Conservation (phyloP, 53 echinoderm and acorn worm species). For the Holothuria scabra region DNA sequence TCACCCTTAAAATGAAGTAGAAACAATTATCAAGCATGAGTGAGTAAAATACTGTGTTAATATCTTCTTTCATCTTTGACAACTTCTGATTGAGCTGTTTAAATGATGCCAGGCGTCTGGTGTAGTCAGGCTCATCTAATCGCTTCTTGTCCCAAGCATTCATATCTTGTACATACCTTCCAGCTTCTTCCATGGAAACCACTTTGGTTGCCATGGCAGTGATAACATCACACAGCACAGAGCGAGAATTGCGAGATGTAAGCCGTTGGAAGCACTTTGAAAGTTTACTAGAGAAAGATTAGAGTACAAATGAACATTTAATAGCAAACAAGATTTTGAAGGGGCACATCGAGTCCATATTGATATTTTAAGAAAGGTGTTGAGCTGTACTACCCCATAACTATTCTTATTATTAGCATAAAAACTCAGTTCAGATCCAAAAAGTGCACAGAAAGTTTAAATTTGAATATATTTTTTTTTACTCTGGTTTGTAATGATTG, state of each 20-base stretch:
- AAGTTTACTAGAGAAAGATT: constrained; percentile 51
- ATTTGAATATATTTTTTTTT: too few relatives aligned
- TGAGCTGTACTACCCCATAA: too few relatives aligned
- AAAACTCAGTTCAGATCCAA: too few relatives aligned
- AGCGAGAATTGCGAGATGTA: constrained; percentile 68
- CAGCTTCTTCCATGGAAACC: constrained; percentile 53
- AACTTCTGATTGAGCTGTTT: constrained; percentile 68
- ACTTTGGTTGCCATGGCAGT: constrained; percentile 75
- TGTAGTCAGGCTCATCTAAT: constrained; percentile 83
- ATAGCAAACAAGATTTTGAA: too few relatives aligned
- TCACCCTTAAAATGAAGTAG: constrained; percentile 89
- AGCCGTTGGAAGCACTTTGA: constrained; percentile 82
- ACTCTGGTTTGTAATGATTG: too few relatives aligned
- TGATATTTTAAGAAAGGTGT: too few relatives aligned
- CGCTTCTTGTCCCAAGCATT: constrained; percentile 91
- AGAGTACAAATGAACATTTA: background rate
- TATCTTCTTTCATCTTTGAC: constrained; percentile 43
- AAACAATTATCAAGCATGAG: constrained; percentile 78
- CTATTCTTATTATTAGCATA: too few relatives aligned
- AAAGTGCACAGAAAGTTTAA: too few relatives aligned
- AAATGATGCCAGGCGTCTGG: constrained; percentile 71
- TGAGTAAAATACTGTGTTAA: background rate
- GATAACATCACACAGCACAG: constrained; percentile 68
- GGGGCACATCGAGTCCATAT: too few relatives aligned
- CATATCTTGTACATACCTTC: constrained; percentile 58